phyloP scores from a whole-genome alignment of 2,888 invertebrate genomes.

The Athalia cordata region DNA sequence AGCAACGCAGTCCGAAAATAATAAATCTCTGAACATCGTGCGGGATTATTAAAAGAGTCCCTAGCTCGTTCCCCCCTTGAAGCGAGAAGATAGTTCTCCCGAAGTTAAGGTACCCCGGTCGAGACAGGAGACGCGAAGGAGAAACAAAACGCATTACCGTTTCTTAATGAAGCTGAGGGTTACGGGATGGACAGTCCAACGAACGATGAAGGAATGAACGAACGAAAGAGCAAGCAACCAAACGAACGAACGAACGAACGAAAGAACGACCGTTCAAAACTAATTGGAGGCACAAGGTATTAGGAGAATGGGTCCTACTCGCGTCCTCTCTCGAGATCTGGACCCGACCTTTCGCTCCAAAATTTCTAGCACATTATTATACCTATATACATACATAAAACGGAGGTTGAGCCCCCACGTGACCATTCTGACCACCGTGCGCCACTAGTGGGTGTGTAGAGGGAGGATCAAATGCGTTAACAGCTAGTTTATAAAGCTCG shows the following conservation, averaged over 20 bases:
- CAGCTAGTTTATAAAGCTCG: slow-evolving; percentile 54
- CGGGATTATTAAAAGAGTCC: slow-evolving; percentile 72
- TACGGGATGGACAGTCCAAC: slow-evolving; percentile 60
- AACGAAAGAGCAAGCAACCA: slow-evolving; percentile 52
- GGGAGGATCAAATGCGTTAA: slow-evolving; percentile 54
- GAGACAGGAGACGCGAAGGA: slow-evolving; percentile 68
- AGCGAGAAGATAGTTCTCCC: slow-evolving; percentile 23
- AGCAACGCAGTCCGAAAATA: slow-evolving; percentile 71
- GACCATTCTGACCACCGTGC: slow-evolving; percentile 35
- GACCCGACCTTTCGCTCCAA: slow-evolving; percentile 21
- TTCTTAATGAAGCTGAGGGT: slow-evolving; percentile 73
- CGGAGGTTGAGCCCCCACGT: slow-evolving; percentile 31
- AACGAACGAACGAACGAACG: slow-evolving; percentile 45
- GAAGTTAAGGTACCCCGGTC: slow-evolving; percentile 50
- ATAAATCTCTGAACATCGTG: slow-evolving; percentile 71
- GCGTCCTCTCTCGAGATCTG: slow-evolving; percentile 28
- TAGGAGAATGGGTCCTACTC: slow-evolving; percentile 56
- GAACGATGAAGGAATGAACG: slow-evolving; percentile 54
- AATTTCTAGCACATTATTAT: neutral
- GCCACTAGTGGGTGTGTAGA: slow-evolving; percentile 48
- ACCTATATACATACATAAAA: neutral
- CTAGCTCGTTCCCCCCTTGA: slow-evolving; percentile 51
- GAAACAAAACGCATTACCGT: slow-evolving; percentile 73
- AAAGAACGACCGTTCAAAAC: slow-evolving; percentile 66
- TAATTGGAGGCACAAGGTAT: slow-evolving; percentile 73